Base-by-base conservation (phyloP, 2,113 vertebrate genomes). In the Brienomyrus brachyistius region DNA sequence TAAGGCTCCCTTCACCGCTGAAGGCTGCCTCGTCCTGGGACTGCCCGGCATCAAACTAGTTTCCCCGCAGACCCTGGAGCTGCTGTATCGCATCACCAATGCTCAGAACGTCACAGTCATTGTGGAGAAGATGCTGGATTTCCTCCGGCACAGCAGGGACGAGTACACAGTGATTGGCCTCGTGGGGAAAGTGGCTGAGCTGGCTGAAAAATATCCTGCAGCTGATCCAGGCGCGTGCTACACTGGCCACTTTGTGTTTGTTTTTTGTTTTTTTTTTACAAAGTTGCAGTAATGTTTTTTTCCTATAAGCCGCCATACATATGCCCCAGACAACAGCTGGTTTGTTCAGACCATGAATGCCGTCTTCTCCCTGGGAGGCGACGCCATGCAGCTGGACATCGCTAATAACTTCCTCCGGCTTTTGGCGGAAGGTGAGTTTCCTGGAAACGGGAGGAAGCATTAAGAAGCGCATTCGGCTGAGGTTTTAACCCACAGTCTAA, bases 201-300 rank as follows among this genome's bases (percentile, higher is more conserved):
- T 99, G 91, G 98, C 98, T 89, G 98, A 99, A 93, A 99, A 99
- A 99, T 99, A 99, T 99, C 98, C 96, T 98, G 97, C 93, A 50
- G 54, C 50, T 19, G 52, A 3, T 35, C 19, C 62, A 19, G 48
- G 13, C 66, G 5, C 52, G 0, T 89, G 31, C 54, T 91, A 56
- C 62, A 40, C n/a, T 27, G 17, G 88, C 27, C 54, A 1, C 1
- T 51, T 11, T 15, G 48, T 40, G 45, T 51, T 8, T 19, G 7
- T 83, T 3, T 56, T 19, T 56, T 56, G 0, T 89, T 80, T 89
- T 47, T 31, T 50, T n/a, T 84, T 59, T 23, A 17, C 7, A 35
- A 70, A 27, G 8, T 31, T 66, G 31, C n/a, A 80, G n/a, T 27
- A 1, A 5, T 43, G 3, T 66, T 45, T 91, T 91, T 95, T 88